These are phyloP conservation scores for Riparia riparia DNA, from an alignment of 2,113 vertebrate species.

Conservation along the genomic window DNA sequence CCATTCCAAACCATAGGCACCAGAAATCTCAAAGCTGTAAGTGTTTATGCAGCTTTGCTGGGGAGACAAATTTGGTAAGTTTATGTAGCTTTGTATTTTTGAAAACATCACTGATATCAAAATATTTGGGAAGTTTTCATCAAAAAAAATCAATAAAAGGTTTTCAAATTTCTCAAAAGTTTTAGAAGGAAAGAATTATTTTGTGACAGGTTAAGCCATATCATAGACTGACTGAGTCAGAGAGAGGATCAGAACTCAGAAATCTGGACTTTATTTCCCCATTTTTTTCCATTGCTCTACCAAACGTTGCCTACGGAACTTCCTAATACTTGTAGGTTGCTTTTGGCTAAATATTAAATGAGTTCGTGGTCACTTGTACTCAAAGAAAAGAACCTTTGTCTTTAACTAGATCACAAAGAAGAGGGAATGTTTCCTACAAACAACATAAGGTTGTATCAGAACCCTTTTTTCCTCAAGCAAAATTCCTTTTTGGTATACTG, in stretches of 20 bases:
- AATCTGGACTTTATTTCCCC: not conserved
- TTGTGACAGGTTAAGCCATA: not conserved
- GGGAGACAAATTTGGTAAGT: not conserved
- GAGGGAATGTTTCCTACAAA: not conserved
- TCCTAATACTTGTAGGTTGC: not conserved
- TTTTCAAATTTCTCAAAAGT: not conserved
- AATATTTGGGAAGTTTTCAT: not conserved
- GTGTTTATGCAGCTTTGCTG: not conserved
- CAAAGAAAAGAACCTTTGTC: not conserved
- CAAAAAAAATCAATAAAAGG: not conserved
- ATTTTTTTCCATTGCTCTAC: not conserved
- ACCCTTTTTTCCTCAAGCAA: not conserved
- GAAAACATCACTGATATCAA: not conserved
- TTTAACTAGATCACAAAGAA: not conserved
- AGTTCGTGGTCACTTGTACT: not conserved
- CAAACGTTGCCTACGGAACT: not conserved
- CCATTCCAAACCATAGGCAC: not conserved
- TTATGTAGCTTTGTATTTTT: not conserved
- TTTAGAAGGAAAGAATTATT: not conserved
- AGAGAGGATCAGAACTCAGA: not conserved
- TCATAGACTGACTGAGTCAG: not conserved
- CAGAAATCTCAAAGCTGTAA: not conserved
- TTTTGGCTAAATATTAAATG: not conserved
- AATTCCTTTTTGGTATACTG: not conserved
- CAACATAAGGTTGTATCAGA: fast-evolving